Base-by-base conservation (phyloP, 2,888 invertebrate species). In the Drosophila longiperda region DNA sequence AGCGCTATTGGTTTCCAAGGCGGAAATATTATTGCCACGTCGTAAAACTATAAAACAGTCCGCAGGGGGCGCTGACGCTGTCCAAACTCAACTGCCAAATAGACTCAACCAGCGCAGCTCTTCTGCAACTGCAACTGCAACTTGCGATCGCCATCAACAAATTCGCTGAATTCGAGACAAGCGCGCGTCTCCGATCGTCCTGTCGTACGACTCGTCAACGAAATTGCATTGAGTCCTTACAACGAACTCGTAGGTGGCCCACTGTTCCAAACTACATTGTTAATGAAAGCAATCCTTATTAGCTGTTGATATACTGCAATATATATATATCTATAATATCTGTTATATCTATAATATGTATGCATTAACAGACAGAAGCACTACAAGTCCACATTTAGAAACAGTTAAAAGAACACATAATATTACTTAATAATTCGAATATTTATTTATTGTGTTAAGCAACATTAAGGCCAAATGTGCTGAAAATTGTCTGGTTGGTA, bases 1-100 rank as follows among this genome's bases (percentile, higher is more conserved):
- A 58, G 80, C 66, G 82, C 76, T 82, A 83, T 83, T 78, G 82
- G 88, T 86, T 90, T 90, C 87, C 87, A 84, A 89, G 82, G 89
- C 83, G 82, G 90, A 90, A 91, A 90, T 91, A 91, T 92, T 90
- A 92, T 92, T 91, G 90, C 84, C 90, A 82, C 81, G 87, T 87
- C 91, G 80, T 92, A 92, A 92, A 92, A 90, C 75, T 85, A 92
- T 92, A 91, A 92, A 92, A 90, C 78, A 75, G 86, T 74, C 91
- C 77, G 89, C 91, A 87, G 91, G 92, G 80, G 90, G 74, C 88
- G 58, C 29, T 42, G 20, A 53, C 34, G 53, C 71, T 53, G 59
- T 63, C 53, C 49, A 54, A 55, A 62, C 55, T 61, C 53, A 36
- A 38, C 26, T 64, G 73, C 48, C 50, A 59, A 55, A 38, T 48